Evolutionary conservation across 2,888 invertebrate species (phyloP).

Genomic region (Torymus aiolomorphi): DNA sequence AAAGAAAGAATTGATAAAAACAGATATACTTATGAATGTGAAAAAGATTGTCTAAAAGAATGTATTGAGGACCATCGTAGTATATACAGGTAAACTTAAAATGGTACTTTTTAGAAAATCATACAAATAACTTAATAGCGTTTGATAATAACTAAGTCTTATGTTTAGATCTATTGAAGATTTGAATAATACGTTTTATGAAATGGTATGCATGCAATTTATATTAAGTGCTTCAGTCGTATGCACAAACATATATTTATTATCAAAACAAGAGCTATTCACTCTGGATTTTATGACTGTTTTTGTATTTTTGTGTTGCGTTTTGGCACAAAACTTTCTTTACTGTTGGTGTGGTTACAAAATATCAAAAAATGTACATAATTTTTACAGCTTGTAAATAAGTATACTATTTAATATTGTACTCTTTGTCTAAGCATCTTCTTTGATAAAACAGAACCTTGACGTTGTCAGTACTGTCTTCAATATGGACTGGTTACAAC

Average conservation of each 20-base stretch:
- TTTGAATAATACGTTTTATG: slow-evolving; percentile 13
- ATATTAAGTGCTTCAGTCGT: slow-evolving; percentile 10
- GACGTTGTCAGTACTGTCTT: too few species aligned
- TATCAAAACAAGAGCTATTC: slow-evolving; percentile 15
- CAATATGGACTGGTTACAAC: too few species aligned
- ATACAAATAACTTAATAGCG: too few species aligned
- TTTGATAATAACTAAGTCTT: neutral
- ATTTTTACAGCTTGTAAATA: too few species aligned
- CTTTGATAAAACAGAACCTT: too few species aligned
- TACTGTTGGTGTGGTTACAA: slow-evolving; percentile 39
- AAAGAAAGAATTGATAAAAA: too few species aligned
- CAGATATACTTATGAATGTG: too few species aligned
- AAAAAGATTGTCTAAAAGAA: neutral
- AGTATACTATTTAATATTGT: too few species aligned
- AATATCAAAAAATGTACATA: slow-evolving; percentile 16
- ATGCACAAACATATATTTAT: slow-evolving; percentile 32
- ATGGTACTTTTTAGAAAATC: too few species aligned
- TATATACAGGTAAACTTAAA: neutral
- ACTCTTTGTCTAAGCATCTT: too few species aligned
- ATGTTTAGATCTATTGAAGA: slow-evolving; percentile 7
- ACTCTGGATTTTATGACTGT: slow-evolving; percentile 17
- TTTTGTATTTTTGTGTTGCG: slow-evolving; percentile 26
- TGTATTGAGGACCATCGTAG: slow-evolving; percentile 4
- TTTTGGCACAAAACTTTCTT: slow-evolving; percentile 20
- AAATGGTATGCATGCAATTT: neutral